Evolutionary conservation across 35 echinoderm and acorn worm genomes (phyloP).

Genomic region (Patiria miniata): DNA sequence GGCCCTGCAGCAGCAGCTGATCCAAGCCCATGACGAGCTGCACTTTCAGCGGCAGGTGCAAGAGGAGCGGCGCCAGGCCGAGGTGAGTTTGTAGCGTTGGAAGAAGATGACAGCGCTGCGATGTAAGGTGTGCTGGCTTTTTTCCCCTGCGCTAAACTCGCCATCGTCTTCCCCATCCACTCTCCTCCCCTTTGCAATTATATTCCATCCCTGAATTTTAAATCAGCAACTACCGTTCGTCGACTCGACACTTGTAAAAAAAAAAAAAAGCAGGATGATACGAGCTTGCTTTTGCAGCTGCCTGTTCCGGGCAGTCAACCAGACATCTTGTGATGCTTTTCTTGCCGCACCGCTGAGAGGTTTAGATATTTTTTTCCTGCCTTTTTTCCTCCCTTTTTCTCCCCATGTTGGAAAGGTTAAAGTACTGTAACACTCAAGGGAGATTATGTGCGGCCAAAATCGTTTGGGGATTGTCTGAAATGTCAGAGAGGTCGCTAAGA

Average conservation of each 20-base stretch:
- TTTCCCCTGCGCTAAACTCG: background rate
- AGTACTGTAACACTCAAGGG: background rate
- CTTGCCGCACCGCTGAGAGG: background rate
- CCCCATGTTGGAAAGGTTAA: background rate
- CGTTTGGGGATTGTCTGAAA: background rate
- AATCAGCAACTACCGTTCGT: background rate
- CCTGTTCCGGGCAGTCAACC: background rate
- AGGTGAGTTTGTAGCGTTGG: constrained; percentile 41
- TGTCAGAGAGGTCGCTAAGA: background rate
- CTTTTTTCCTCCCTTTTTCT: background rate
- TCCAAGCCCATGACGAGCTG: constrained; percentile 41
- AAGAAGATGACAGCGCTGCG: background rate
- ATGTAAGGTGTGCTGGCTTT: background rate
- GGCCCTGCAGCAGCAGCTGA: constrained; percentile 52
- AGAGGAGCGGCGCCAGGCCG: constrained; percentile 15
- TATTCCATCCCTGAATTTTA: constrained; percentile 11
- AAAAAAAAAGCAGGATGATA: background rate
- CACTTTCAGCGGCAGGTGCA: constrained; percentile 33
- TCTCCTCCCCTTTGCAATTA: background rate
- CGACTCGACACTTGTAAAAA: background rate
- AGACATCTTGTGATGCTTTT: constrained; percentile 1
- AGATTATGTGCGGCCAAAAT: background rate
- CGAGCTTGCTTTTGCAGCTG: background rate
- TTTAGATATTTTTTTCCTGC: background rate
- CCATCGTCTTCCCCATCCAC: background rate